Conservation (phyloP, 1,140 invertebrate species). For the Parasteatoda tepidariorum region DNA sequence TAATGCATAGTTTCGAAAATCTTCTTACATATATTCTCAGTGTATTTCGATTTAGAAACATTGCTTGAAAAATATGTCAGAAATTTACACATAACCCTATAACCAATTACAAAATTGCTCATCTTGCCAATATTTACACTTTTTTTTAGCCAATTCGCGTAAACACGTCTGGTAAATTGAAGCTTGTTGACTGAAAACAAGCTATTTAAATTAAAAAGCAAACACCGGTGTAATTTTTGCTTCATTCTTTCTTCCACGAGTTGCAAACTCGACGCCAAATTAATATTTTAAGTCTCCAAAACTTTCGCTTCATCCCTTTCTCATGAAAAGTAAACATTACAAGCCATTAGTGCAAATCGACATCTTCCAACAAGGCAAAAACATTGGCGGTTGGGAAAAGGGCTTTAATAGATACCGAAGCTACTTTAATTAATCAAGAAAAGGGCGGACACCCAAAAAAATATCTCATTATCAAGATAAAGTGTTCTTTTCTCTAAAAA, state of each 20-base stretch:
- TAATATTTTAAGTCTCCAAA: slow-evolving; percentile 38
- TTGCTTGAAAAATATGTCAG: too few relatives aligned
- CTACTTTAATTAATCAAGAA: slow-evolving; percentile 47
- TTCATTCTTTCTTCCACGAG: not conserved
- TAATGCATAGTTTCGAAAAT: too few relatives aligned
- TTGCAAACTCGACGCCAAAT: not conserved
- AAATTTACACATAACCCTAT: too few relatives aligned
- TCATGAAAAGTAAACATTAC: slow-evolving; percentile 29
- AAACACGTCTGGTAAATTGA: too few relatives aligned
- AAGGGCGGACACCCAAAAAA: slow-evolving; percentile 15
- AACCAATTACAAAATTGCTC: too few relatives aligned
- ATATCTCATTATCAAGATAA: slow-evolving; percentile 46
- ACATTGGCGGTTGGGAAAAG: slow-evolving; percentile 2
- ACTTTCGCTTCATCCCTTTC: not conserved
- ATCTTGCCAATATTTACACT: too few relatives aligned
- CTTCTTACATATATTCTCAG: too few relatives aligned
- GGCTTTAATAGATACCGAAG: slow-evolving; percentile 41
- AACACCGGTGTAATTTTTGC: not conserved
- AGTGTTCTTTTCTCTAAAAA: slow-evolving; percentile 26
- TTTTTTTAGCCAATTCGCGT: too few relatives aligned
- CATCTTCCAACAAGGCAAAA: slow-evolving; percentile 8
- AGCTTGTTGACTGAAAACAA: too few relatives aligned
- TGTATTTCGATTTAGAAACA: too few relatives aligned
- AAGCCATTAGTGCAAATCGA: slow-evolving; percentile 55
- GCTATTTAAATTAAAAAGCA: not conserved